phyloP scores from a whole-genome alignment of 2,797 vertebrate genomes.

The Aplochiton taeniatus region DNA sequence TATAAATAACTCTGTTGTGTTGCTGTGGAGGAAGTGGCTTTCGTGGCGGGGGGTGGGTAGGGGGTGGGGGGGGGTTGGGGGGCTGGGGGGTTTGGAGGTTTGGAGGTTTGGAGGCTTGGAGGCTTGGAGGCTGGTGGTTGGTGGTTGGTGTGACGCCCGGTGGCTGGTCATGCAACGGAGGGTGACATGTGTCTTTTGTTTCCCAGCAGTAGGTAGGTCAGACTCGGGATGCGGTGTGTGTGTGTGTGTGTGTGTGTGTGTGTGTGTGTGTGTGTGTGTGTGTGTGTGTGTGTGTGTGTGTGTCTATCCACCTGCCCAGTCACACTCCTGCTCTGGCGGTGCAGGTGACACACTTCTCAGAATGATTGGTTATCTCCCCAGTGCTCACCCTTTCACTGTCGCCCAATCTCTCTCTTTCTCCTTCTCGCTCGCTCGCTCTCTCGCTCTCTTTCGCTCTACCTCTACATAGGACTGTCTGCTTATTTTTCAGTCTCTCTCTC shows the following conservation, averaged over 20 bases:
- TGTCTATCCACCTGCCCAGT: background rate
- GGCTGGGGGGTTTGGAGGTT: no score
- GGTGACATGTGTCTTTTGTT: constrained; percentile 29
- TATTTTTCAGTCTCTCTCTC: constrained; percentile 50
- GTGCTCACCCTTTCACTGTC: constrained; percentile 11
- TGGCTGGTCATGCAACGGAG: constrained; percentile 34
- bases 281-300: background rate
- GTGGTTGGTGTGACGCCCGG: constrained; percentile 51
- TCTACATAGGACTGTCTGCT: constrained; percentile 18
- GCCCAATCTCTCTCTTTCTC: constrained; percentile 22
- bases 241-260: background rate
- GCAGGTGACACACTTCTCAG: constrained; percentile 19
- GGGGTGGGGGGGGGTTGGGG: no score
- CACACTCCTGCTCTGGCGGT: constrained; percentile 7
- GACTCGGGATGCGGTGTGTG: no score
- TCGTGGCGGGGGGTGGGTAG: constrained; percentile 38
- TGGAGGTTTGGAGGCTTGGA: no score
- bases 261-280: background rate
- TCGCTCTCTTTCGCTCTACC: constrained; percentile 31
- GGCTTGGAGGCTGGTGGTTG: no score
- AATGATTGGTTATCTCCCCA: constrained; percentile 30
- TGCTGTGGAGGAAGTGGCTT: no score
- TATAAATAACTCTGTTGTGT: no score
- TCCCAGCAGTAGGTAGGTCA: background rate
- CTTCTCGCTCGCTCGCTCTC: constrained; percentile 9